A percentile compares a stretch with the other conserved stretches of the same genome.
These are phyloP conservation scores for Bedellia somnulentella DNA, from an alignment of 2,888 invertebrate genomes.

Conservation along the genomic window DNA sequence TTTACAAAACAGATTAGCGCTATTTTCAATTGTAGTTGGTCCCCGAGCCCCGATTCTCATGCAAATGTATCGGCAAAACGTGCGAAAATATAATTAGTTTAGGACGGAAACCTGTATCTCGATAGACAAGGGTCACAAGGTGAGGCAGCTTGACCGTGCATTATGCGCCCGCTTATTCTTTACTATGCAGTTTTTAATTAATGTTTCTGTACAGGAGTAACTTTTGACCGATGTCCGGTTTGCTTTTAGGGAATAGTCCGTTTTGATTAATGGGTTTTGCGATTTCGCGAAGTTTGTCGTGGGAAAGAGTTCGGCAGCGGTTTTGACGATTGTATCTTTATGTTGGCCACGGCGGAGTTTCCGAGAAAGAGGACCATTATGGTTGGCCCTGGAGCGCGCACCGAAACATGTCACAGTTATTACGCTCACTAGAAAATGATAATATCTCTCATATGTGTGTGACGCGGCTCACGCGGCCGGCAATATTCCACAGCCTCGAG, in stretches of 20 bases:
- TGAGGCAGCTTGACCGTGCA: constrained; percentile 27
- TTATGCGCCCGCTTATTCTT: constrained; percentile 31
- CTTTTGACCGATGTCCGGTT: constrained; percentile 43
- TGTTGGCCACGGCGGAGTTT: constrained; percentile 35
- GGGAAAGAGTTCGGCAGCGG: constrained; percentile 23
- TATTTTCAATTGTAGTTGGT: constrained; percentile 33
- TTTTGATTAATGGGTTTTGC: constrained; percentile 20
- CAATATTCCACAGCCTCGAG: constrained; percentile 23
- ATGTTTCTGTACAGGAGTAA: constrained; percentile 41
- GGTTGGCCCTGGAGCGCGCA: constrained; percentile 41
- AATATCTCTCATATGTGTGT: constrained; percentile 28
- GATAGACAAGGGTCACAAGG: constrained; percentile 20
- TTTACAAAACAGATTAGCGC: constrained; percentile 31
- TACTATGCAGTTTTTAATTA: constrained; percentile 45
- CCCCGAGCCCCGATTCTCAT: constrained; percentile 35
- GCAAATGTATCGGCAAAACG: constrained; percentile 51
- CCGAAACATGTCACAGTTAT: constrained; percentile 56
- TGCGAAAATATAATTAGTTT: constrained; percentile 60
- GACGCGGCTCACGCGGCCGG: constrained; percentile 30
- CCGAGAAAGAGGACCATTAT: constrained; percentile 51
- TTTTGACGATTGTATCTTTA: constrained; percentile 42
- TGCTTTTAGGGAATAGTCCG: constrained; percentile 6
- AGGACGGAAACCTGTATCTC: constrained; percentile 20
- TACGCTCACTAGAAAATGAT: constrained; percentile 53
- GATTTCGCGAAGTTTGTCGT: constrained; percentile 38